A percentile compares a stretch with the other conserved stretches of the same genome.
These are phyloP conservation scores for Ecliptopera silaceata DNA, from an alignment of 2,888 invertebrate species.

Conservation along the genomic window DNA sequence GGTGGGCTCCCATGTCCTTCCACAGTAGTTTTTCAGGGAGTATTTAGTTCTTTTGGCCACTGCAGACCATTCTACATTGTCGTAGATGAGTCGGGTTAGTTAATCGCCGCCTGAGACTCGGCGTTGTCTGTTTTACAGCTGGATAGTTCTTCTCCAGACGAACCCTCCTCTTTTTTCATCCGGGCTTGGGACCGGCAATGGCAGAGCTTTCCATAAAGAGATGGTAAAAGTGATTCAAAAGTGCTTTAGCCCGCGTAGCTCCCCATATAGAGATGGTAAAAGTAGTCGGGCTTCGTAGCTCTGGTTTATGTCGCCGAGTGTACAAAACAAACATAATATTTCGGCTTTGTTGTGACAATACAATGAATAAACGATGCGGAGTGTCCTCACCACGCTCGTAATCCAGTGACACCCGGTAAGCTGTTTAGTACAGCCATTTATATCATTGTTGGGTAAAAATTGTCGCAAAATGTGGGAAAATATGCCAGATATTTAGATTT, in stretches of 20 bases:
- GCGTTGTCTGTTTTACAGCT: too few relatives aligned
- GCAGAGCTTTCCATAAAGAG: too few relatives aligned
- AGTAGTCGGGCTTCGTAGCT: neutral
- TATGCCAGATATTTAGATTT: neutral
- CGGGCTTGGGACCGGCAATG: too few relatives aligned
- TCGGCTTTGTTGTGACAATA: slow-evolving; percentile 47
- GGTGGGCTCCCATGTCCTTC: too few relatives aligned
- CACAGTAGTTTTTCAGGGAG: too few relatives aligned
- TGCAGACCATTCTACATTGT: too few relatives aligned
- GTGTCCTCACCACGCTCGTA: slow-evolving; percentile 29
- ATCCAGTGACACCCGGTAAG: slow-evolving; percentile 34
- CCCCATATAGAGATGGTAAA: neutral
- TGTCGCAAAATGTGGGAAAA: neutral
- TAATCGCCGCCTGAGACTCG: too few relatives aligned
- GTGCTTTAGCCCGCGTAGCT: neutral
- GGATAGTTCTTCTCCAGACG: too few relatives aligned
- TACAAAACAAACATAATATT: slow-evolving; percentile 39
- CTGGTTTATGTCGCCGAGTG: slow-evolving; percentile 8
- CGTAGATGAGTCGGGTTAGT: too few relatives aligned
- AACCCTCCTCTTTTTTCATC: too few relatives aligned
- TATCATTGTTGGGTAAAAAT: slow-evolving; percentile 12
- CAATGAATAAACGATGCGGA: slow-evolving; percentile 54
- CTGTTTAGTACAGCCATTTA: slow-evolving; percentile 30
- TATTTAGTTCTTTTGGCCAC: too few relatives aligned
- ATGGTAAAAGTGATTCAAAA: neutral